A percentile compares a stretch with the other conserved stretches of the same genome.
Evolutionary conservation across 53 echinoderm and acorn worm genomes (phyloP).

Genomic region (Patiria pectinifera): DNA sequence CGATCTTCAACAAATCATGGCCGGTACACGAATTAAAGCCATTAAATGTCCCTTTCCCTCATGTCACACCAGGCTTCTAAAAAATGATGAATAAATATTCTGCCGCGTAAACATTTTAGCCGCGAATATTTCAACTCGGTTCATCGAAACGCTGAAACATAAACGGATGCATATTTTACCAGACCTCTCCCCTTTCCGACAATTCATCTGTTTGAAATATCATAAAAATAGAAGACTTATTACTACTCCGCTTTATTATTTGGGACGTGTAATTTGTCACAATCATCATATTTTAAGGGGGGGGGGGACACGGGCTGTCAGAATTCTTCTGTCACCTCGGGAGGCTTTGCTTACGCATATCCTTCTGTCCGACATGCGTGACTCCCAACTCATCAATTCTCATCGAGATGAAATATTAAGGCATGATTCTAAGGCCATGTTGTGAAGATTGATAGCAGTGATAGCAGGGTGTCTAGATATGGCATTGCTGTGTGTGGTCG

Average conservation of each 20-base stretch:
- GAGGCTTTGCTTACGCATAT: not conserved
- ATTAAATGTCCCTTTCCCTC: not conserved
- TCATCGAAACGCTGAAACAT: constrained; percentile 12
- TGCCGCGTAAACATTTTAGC: not conserved
- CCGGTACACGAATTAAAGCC: not conserved
- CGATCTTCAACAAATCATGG: not conserved
- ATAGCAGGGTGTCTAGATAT: not conserved
- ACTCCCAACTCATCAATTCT: constrained; percentile 10
- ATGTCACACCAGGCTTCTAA: not conserved
- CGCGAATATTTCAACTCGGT: not conserved
- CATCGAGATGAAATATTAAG: constrained; percentile 3
- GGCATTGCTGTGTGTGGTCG: not conserved
- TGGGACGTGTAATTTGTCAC: constrained; percentile 21
- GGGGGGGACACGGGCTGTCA: not conserved
- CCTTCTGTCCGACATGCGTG: not conserved
- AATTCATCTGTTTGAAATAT: not conserved
- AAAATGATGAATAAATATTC: too few relatives aligned
- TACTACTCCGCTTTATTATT: not conserved
- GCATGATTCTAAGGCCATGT: not conserved
- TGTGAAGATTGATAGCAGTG: not conserved
- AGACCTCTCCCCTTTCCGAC: not conserved
- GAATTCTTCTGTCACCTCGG: not conserved
- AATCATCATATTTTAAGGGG: constrained; percentile 3
- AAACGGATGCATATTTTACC: not conserved
- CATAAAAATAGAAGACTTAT: not conserved